Conservation (phyloP, 2,797 vertebrate genomes). For the Rhincodon typus region DNA sequence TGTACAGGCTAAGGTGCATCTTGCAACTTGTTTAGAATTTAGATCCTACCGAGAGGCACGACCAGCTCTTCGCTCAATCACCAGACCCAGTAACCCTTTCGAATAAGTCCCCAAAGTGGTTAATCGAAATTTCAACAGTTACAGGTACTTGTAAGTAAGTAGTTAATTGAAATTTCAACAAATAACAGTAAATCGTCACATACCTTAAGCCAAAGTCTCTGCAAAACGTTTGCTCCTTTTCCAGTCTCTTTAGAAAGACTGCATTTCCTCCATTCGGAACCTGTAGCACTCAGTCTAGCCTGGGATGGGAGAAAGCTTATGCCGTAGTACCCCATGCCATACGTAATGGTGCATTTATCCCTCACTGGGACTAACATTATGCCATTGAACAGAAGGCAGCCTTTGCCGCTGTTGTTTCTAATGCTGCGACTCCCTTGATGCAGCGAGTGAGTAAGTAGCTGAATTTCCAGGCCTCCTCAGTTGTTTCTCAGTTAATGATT, state of each 20-base stretch:
- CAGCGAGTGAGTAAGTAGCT: not conserved
- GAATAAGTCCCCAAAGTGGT: not conserved
- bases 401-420: not conserved
- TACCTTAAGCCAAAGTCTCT: not conserved
- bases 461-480: not conserved
- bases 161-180: no score
- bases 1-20: not conserved
- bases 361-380: not conserved
- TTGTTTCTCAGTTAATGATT: conserved; percentile 9
- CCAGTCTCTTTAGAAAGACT: not conserved
- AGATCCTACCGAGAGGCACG: not conserved
- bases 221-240: not conserved
- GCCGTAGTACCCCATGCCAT: not conserved
- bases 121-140: no score
- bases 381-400: not conserved
- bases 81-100: not conserved
- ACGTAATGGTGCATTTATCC: not conserved
- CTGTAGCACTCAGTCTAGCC: not conserved
- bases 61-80: not conserved
- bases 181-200: not conserved
- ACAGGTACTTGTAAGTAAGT: not conserved
- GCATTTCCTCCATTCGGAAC: not conserved
- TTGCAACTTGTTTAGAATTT: not conserved
- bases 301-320: not conserved
- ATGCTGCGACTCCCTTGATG: not conserved